phyloP scores from a whole-genome alignment of 2,113 vertebrate species.

The Pitta sordida region DNA sequence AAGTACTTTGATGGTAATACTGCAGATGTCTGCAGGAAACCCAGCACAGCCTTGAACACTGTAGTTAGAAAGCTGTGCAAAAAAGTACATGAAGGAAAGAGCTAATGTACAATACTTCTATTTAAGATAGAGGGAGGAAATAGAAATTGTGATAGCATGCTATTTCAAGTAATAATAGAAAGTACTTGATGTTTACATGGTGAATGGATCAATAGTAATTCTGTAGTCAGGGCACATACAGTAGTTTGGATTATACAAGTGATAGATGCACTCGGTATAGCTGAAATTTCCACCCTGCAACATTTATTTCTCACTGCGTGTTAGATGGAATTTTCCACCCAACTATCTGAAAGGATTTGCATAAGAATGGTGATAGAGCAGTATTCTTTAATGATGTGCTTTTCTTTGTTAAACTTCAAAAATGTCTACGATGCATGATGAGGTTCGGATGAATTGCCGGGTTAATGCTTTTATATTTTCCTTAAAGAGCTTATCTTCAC shows the following conservation, averaged over 20 bases:
- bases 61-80: constrained; percentile 79
- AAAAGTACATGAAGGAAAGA: constrained; percentile 77
- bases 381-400: constrained; percentile 84
- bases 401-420: constrained; percentile 85
- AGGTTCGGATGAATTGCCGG: constrained; percentile 79
- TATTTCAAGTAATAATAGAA: constrained; percentile 86
- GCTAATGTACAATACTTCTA: constrained; percentile 82
- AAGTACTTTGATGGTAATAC: constrained; percentile 77
- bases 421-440: constrained; percentile 80
- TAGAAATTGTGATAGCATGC: constrained; percentile 85
- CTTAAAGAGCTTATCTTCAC: constrained; percentile 79
- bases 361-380: constrained; percentile 83
- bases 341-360: constrained; percentile 82
- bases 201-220: constrained; percentile 84
- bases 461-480: constrained; percentile 84
- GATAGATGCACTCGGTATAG: constrained; percentile 77
- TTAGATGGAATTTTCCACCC: constrained; percentile 82
- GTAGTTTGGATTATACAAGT: constrained; percentile 82
- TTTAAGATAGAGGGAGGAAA: constrained; percentile 84
- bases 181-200: constrained; percentile 83
- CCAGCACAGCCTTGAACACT: constrained; percentile 68
- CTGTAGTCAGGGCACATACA: constrained; percentile 80
- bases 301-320: constrained; percentile 78
- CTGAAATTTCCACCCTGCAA: constrained; percentile 80
- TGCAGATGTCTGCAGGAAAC: constrained; percentile 81